These are phyloP conservation scores for Amphipoea lucens DNA, from an alignment of 2,888 invertebrate genomes.

Conservation along the genomic window DNA sequence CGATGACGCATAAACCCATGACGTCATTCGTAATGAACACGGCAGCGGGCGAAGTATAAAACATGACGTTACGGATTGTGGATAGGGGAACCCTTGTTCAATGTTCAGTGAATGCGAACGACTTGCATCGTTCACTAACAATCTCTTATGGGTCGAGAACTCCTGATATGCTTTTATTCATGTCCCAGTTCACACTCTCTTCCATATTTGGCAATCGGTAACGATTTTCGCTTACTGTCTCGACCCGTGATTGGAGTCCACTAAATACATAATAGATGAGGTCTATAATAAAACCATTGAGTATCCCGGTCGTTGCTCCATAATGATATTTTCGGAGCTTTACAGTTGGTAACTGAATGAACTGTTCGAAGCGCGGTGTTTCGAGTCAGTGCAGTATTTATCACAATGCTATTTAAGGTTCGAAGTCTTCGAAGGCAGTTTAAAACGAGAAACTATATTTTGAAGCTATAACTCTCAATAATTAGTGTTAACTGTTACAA, in stretches of 20 bases:
- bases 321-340: slow-evolving; percentile 82
- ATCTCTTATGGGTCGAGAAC: slow-evolving; percentile 27
- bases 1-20: slow-evolving; percentile 62
- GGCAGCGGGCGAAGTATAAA: slow-evolving; percentile 51
- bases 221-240: slow-evolving; percentile 85
- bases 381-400: slow-evolving; percentile 66
- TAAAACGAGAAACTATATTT: slow-evolving; percentile 63
- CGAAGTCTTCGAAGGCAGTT: slow-evolving; percentile 49
- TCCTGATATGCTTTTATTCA: slow-evolving; percentile 45
- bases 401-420: slow-evolving; percentile 67
- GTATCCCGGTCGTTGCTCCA: slow-evolving; percentile 81
- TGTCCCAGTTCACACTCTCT: slow-evolving; percentile 64
- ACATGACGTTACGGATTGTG: slow-evolving; percentile 49
- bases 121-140: slow-evolving; percentile 46
- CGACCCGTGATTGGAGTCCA: slow-evolving; percentile 79
- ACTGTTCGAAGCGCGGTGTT: slow-evolving; percentile 61
- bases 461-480: slow-evolving; percentile 58
- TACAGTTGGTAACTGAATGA: slow-evolving; percentile 76
- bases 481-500: slow-evolving; percentile 63
- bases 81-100: slow-evolving; percentile 52
- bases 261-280: slow-evolving; percentile 87
- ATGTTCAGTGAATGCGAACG: slow-evolving; percentile 48
- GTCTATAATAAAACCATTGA: slow-evolving; percentile 86
- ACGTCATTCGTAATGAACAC: slow-evolving; percentile 60
- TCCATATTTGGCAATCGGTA: slow-evolving; percentile 77